Evolutionary conservation across 2,888 invertebrate genomes (phyloP).

Genomic region (Aporophyla lueneburgensis): DNA sequence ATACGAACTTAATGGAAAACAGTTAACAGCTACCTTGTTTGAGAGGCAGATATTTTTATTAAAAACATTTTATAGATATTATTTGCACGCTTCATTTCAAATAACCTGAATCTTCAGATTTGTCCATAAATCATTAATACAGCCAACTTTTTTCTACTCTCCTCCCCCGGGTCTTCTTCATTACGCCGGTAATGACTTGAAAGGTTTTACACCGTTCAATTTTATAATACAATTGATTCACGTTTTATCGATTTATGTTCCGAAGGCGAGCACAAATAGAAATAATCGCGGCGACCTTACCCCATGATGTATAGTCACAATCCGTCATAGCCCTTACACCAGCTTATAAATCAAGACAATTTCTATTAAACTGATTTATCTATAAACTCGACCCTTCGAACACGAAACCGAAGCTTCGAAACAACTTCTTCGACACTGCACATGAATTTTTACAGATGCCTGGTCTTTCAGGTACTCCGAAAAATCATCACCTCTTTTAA

Average conservation of each 20-base stretch:
- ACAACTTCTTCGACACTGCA: too few species aligned
- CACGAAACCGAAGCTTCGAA: constrained; percentile 44
- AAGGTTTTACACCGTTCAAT: constrained; percentile 36
- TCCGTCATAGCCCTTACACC: constrained; percentile 69
- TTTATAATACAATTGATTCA: constrained; percentile 40
- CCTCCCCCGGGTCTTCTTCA: constrained; percentile 8
- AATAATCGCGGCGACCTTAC: constrained; percentile 52
- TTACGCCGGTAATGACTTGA: constrained; percentile 35
- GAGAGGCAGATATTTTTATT: constrained; percentile 17
- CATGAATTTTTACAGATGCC: too few species aligned
- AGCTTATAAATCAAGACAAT: constrained; percentile 66
- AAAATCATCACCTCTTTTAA: too few species aligned
- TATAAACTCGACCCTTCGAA: constrained; percentile 60
- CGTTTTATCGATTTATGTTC: constrained; percentile 40
- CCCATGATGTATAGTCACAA: constrained; percentile 70
- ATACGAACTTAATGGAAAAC: constrained; percentile 34
- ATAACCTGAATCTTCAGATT: not conserved
- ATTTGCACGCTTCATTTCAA: constrained; percentile 19
- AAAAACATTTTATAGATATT: not conserved
- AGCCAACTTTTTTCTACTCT: constrained; percentile 23
- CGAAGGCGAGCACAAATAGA: constrained; percentile 33
- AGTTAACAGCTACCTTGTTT: constrained; percentile 21
- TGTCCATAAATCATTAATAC: constrained; percentile 25
- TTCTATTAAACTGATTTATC: constrained; percentile 70
- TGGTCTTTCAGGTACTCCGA: too few species aligned